Evolutionary conservation across 2,113 vertebrate genomes (phyloP).

Genomic region (Sterna hirundo): DNA sequence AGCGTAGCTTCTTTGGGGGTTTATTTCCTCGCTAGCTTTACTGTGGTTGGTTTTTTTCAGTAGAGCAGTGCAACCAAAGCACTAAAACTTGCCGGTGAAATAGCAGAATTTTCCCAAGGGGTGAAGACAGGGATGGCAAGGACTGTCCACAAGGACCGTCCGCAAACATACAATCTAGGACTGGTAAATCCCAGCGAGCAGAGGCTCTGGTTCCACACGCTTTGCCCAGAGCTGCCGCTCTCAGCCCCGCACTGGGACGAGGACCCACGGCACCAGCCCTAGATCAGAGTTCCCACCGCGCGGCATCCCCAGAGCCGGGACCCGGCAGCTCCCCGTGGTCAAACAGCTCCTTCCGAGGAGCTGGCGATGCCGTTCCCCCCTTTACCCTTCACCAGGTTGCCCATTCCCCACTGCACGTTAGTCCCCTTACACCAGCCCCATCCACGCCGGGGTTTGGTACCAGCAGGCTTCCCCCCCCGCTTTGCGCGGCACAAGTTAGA

Average conservation of each 20-base stretch:
- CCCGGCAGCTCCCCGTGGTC: rapidly evolving
- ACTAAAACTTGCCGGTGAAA: background rate
- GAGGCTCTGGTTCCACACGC: background rate
- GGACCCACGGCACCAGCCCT: background rate
- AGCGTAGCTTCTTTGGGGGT: background rate
- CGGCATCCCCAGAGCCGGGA: background rate
- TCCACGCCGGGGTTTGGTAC: rapidly evolving
- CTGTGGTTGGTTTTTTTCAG: background rate
- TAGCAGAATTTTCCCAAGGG: background rate
- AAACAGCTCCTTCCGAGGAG: background rate
- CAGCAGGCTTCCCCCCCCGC: background rate
- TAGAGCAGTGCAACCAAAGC: background rate
- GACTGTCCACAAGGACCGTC: background rate
- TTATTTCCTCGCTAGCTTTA: background rate
- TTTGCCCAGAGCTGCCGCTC: background rate
- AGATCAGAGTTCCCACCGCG: rapidly evolving
- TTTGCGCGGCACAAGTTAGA: rapidly evolving
- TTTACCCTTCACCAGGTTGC: background rate
- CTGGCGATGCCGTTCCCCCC: background rate
- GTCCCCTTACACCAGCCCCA: background rate
- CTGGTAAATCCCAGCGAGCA: background rate
- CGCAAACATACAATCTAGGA: rapidly evolving
- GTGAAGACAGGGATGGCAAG: background rate
- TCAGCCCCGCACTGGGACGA: background rate
- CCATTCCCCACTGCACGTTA: rapidly evolving